These are phyloP conservation scores for Myotis yumanensis DNA, from an alignment of 2,113 vertebrate species.

Conservation along the genomic window DNA sequence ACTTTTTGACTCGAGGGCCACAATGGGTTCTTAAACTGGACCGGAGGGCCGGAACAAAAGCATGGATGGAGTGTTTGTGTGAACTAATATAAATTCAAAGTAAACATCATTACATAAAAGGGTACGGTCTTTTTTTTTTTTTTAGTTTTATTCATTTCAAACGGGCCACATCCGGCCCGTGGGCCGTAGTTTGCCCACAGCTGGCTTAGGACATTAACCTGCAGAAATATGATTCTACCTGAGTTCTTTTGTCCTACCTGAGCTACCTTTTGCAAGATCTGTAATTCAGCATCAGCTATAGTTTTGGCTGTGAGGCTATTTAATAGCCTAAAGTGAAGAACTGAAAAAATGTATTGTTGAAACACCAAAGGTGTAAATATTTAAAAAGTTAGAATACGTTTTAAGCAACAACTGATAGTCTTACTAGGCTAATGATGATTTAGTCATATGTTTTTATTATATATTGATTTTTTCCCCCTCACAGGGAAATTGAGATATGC, in stretches of 20 bases:
- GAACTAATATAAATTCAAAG: too few species aligned
- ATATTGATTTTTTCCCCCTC: conserved; percentile 45
- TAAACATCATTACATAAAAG: too few species aligned
- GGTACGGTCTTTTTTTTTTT: too few species aligned
- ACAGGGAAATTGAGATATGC: conserved; percentile 96
- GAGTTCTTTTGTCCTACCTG: neutral
- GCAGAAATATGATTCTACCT: neutral
- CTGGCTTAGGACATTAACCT: neutral
- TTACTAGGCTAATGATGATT: neutral
- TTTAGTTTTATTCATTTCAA: too few species aligned
- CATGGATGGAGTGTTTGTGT: too few species aligned
- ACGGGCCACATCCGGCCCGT: too few species aligned
- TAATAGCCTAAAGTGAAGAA: conserved; percentile 5
- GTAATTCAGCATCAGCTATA: neutral
- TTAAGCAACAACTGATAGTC: conserved; percentile 11
- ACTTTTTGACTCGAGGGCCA: too few species aligned
- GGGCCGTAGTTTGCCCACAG: too few species aligned
- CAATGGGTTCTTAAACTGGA: too few species aligned
- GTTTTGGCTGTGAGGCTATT: neutral
- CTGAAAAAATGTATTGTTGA: neutral
- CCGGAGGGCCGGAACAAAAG: too few species aligned
- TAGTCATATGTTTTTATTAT: conserved; percentile 22
- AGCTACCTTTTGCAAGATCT: conserved; percentile 31
- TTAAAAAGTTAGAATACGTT: neutral
- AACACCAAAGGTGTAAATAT: neutral